Conservation (phyloP, 2,113 vertebrate genomes). For the Carollia perspicillata region DNA sequence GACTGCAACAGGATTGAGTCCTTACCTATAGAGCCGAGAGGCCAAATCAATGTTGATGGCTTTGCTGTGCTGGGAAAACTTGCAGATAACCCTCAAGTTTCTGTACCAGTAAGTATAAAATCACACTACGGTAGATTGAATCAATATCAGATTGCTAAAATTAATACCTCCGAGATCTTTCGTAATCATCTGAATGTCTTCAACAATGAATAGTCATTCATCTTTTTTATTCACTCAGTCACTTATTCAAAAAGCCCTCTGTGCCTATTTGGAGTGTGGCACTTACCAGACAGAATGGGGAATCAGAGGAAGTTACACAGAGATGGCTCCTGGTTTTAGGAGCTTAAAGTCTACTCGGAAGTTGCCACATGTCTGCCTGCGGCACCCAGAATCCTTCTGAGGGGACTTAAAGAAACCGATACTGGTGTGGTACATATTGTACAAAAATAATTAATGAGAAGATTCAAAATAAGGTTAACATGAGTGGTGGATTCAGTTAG, state of each 20-base stretch:
- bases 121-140: neutral
- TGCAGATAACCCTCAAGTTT: slow-evolving; percentile 86
- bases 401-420: neutral
- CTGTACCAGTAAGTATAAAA: slow-evolving; percentile 86
- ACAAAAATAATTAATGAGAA: neutral
- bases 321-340: neutral
- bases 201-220: neutral
- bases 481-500: neutral
- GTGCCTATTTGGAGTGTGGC: neutral
- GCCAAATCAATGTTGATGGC: slow-evolving; percentile 84
- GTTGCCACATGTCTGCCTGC: neutral
- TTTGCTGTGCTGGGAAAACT: slow-evolving; percentile 90
- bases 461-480: neutral
- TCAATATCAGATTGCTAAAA: neutral
- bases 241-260: neutral
- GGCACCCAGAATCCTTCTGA: neutral
- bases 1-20: slow-evolving; percentile 87
- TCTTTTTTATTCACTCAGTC: neutral
- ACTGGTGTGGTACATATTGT: neutral
- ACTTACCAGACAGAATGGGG: neutral
- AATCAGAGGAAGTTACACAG: neutral
- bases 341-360: neutral
- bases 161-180: neutral
- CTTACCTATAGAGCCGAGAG: slow-evolving; percentile 82
- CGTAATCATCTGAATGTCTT: neutral